These are phyloP conservation scores for Rhinopithecus roxellana DNA, from an alignment of 2,113 vertebrate genomes.

Conservation along the genomic window DNA sequence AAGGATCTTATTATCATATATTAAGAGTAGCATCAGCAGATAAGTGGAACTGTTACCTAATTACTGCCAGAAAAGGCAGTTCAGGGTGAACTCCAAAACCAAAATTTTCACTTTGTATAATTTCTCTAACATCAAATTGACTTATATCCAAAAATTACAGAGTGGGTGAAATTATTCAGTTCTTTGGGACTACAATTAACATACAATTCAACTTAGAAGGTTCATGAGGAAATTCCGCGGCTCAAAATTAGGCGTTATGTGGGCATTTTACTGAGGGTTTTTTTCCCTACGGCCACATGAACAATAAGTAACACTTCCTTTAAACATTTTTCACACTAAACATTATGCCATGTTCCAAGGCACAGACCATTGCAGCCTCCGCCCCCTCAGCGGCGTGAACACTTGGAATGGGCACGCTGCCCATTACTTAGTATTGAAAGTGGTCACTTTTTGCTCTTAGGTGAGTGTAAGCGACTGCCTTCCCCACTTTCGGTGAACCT, in stretches of 20 bases:
- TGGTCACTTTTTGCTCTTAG: background rate
- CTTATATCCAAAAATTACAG: background rate
- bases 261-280: background rate
- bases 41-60: background rate
- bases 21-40: background rate
- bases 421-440: background rate
- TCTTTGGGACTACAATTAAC: background rate
- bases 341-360: background rate
- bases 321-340: background rate
- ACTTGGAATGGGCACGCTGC: background rate
- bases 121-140: background rate
- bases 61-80: background rate
- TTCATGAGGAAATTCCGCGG: background rate
- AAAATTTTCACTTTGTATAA: background rate
- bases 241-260: background rate
- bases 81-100: background rate
- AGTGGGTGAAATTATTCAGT: background rate
- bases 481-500: background rate
- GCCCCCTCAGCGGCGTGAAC: background rate
- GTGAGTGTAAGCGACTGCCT: fast-evolving
- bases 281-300: background rate
- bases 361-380: background rate
- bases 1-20: background rate
- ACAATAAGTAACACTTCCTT: background rate
- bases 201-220: background rate